A percentile compares a stretch with the other conserved stretches of the same genome.
Conservation (phyloP, 37 sponge, comb jelly and placozoan genomes). For the Geodia barretti region DNA sequence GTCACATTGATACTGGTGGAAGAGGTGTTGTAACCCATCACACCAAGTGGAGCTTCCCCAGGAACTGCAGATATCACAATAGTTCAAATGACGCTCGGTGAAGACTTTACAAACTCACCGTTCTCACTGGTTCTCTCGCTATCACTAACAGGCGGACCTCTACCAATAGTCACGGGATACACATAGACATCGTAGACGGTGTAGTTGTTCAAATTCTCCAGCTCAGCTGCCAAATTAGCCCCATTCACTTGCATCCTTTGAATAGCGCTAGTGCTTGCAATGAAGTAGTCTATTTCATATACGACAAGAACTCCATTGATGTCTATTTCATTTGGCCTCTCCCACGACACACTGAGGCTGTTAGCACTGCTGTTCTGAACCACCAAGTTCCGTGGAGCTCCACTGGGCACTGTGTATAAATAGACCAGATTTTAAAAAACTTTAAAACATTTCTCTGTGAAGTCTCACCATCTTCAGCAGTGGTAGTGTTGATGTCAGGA, state of each 20-base stretch:
- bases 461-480: constrained; percentile 16
- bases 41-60: constrained; percentile 17
- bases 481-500: background rate
- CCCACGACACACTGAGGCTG: constrained; percentile 23
- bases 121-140: constrained; percentile 17
- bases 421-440: no score
- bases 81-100: background rate
- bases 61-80: constrained; percentile 14
- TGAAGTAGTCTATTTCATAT: constrained; percentile 19
- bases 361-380: constrained; percentile 5
- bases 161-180: background rate
- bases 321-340: constrained; percentile 6
- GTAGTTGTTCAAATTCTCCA: constrained; percentile 22
- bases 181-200: constrained; percentile 43
- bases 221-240: background rate
- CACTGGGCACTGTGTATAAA: constrained; percentile 2
- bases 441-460: background rate
- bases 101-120: background rate
- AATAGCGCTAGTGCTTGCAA: background rate
- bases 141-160: constrained; percentile 3
- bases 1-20: constrained; percentile 17
- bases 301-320: constrained; percentile 26
- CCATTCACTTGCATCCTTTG: background rate
- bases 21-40: background rate
- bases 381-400: constrained; percentile 14